Evolutionary conservation across 2,113 vertebrate species (phyloP), one percentile per base, ranked within the genome.

Genomic region (Gallinago undulata): DNA sequence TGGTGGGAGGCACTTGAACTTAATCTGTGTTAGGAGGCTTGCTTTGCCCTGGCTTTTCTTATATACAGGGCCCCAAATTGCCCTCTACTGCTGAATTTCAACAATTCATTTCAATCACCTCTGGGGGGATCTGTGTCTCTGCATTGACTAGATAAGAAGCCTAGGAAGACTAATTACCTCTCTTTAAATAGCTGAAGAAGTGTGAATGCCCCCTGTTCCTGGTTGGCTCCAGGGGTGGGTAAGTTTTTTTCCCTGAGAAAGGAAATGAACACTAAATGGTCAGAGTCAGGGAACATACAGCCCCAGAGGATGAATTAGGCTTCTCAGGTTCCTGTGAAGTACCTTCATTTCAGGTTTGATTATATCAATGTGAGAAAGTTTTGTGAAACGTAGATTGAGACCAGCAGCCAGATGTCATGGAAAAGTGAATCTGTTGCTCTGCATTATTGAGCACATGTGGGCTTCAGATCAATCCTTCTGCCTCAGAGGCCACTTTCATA

Each of bases 381-480:
- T 73, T 84, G 45, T 87, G 75, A 88, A 90, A 62, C 5, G 1
- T 6, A 33, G 37, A 64, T 76, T 50, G 31, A 80, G 25, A 83
- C 10, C 25, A 74, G 19, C 9, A 87, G 19, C 9, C 51, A 89
- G 39, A 63, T 2, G 1, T 82, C 14, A 27, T 22, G 19, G 33
- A 78, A 64, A 81, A 43, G 35, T n/a, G 25, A 84, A 47, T 9
- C 21, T 68, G 25, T 43, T 89, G 23, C 23, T 91, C 48, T 45
- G 11, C 5, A 5, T 41, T 48, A 78, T 35, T 0, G 0, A 87
- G 8, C 6, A 55, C 4, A 19, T 23, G 10, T 13, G 12, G 69
- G 4, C 5, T 41, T 79, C 39, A 39, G 28, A 30, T 51, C 41
- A 85, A 75, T 85, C 35, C 8, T 73, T 62, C 62, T 79, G 35